phyloP scores from a whole-genome alignment of 2,888 invertebrate genomes.

The Melipona beecheii region DNA sequence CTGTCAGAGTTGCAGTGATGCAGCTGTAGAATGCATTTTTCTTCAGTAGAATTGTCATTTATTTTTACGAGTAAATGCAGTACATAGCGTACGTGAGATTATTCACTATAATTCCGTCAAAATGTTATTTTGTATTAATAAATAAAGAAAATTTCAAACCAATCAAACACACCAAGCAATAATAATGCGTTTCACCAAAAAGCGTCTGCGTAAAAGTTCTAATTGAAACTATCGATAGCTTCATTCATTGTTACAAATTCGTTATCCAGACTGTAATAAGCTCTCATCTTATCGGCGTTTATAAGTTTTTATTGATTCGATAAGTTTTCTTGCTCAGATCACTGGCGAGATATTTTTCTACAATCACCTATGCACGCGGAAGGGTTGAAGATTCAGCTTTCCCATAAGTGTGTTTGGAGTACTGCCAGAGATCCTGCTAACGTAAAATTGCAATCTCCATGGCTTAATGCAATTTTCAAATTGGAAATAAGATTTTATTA shows the following conservation, averaged over 20 bases:
- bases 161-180: not conserved
- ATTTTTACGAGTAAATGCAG: not conserved
- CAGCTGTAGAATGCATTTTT: not conserved
- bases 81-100: not conserved
- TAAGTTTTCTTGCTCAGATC: conserved; percentile 2
- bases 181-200: not conserved
- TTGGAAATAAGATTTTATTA: conserved; percentile 15
- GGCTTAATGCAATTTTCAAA: conserved; percentile 29
- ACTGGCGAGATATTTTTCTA: conserved; percentile 12
- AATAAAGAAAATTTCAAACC: not conserved
- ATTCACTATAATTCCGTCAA: not conserved
- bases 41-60: not conserved
- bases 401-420: not conserved
- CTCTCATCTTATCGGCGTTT: not conserved
- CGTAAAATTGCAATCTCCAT: conserved; percentile 34
- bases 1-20: not conserved
- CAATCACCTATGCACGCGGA: not conserved
- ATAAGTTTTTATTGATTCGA: conserved; percentile 9
- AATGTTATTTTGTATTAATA: not conserved
- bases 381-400: conserved; percentile 17
- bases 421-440: conserved; percentile 4
- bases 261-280: not conserved
- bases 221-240: conserved; percentile 17
- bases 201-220: conserved; percentile 5
- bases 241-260: conserved; percentile 14